phyloP scores from a whole-genome alignment of 2,888 invertebrate species.

The Acronicta psi region DNA sequence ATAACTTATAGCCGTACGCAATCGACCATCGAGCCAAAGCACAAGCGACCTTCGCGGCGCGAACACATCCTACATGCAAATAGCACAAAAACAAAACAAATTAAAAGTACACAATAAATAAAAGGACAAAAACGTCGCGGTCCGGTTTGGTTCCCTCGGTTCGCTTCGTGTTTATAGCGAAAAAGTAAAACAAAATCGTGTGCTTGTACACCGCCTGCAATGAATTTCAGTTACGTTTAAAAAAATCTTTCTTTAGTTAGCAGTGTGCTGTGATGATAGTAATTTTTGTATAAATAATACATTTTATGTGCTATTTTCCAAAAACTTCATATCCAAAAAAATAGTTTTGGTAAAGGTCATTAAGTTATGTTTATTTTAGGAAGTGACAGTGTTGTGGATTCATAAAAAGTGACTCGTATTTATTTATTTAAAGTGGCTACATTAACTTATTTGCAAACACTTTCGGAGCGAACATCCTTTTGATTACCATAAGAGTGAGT shows the following conservation, averaged over 20 bases:
- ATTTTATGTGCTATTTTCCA: constrained; percentile 11
- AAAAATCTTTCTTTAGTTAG: constrained; percentile 39
- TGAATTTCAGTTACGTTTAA: constrained; percentile 55
- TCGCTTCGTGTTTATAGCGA: constrained; percentile 62
- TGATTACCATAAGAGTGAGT: constrained; percentile 50
- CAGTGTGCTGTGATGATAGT: constrained; percentile 20
- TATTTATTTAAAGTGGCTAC: constrained; percentile 1
- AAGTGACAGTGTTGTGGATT: constrained; percentile 27
- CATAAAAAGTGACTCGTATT: constrained; percentile 16
- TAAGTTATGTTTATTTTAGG: constrained; percentile 1
- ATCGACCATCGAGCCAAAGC: constrained; percentile 66
- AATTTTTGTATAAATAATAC: constrained; percentile 1
- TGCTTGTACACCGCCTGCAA: constrained; percentile 47
- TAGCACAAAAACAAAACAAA: constrained; percentile 65
- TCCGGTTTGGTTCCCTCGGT: constrained; percentile 74
- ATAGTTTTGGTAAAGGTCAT: neutral
- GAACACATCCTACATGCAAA: constrained; percentile 69
- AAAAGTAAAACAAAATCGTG: constrained; percentile 66
- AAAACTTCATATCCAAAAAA: neutral
- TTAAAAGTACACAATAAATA: constrained; percentile 68
- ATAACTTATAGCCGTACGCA: constrained; percentile 74
- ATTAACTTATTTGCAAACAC: constrained; percentile 44
- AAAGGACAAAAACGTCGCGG: constrained; percentile 71
- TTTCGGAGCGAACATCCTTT: constrained; percentile 36
- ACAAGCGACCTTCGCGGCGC: constrained; percentile 69